Base-by-base conservation (phyloP, 2,888 invertebrate genomes). In the Andrena chrysosceles region DNA sequence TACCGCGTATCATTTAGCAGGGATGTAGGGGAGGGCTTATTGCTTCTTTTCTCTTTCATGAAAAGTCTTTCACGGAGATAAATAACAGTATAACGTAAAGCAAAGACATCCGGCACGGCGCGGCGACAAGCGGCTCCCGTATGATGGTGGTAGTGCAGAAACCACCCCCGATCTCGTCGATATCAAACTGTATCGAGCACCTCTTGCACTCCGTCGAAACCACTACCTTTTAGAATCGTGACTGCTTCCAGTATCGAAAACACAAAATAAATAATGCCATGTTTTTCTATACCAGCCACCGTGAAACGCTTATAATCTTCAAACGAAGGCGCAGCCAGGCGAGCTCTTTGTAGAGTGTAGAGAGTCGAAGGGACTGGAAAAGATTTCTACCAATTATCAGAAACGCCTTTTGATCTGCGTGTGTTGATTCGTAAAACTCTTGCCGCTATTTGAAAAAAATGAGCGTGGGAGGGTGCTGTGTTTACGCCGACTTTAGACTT, bases 311-410 rank as follows among this genome's bases (percentile, higher is more conserved):
- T 83, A 86, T 90, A 92, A 93, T 93, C 92, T 91, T 93, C 93
- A 93, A 93, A 93, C 91, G 92, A 81, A 81, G 84, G 48, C 74
- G 85, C 63, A 62, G 54, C 54, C 52, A 54, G 64, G 72, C 56
- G 73, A 77, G 63, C 78, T 71, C 63, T 56, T 77, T 71, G 42
- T 42, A 16, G 42, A 42, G 16, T 75, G 74, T 62, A 64, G 81
- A 66, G 59, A 20, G 60, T 75, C 20, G 67, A 76, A 67, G 77
- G 68, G 70, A 59, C 59, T 74, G 89, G 88, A 90, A 91, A 93
- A 92, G 92, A 92, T 93, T 91, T 91, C 90, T 86, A 90, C 92
- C 93, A 94, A 94, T 94, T 94, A 94, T 94, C 92, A 92, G 93
- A 91, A 90, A 79, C 81, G 88, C 72, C 92, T 91, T 93, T 93